Evolutionary conservation across 2,888 invertebrate species (phyloP).

Genomic region (Bugulina stolonifera): DNA sequence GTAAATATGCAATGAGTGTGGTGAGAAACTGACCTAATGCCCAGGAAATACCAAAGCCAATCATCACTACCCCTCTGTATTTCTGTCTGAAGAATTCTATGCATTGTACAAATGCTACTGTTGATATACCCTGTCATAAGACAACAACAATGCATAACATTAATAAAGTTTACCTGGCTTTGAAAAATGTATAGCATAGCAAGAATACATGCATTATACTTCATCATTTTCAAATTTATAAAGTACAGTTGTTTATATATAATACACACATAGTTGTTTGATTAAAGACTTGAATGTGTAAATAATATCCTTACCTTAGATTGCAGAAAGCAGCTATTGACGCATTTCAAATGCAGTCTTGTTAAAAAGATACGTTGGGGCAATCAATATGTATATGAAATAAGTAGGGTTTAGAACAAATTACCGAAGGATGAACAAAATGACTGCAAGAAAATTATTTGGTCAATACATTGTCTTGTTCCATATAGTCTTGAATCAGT

Average conservation of each 20-base stretch:
- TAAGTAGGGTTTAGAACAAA: no score
- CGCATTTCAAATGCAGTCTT: no score
- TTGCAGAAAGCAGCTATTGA: no score
- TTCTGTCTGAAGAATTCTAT: constrained; percentile 25
- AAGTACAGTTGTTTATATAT: no score
- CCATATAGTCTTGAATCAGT: no score
- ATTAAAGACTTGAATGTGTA: neutral
- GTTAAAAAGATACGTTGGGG: no score
- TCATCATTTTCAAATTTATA: neutral
- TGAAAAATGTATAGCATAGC: no score
- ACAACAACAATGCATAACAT: neutral
- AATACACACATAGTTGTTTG: neutral
- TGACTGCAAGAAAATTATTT: no score
- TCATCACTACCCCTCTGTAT: constrained; percentile 8
- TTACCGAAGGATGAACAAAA: no score
- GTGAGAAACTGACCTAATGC: constrained; percentile 1
- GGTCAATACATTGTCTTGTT: no score
- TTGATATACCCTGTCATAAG: constrained; percentile 14
- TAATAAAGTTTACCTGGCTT: no score
- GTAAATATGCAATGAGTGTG: constrained; percentile 10
- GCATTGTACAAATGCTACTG: constrained; percentile 20
- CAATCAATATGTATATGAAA: no score
- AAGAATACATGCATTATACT: neutral
- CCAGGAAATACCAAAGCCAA: constrained; percentile 24
- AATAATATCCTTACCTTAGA: neutral